Conservation (phyloP, 92 coral and sea anemone species). For the Desmophyllum pertusum region DNA sequence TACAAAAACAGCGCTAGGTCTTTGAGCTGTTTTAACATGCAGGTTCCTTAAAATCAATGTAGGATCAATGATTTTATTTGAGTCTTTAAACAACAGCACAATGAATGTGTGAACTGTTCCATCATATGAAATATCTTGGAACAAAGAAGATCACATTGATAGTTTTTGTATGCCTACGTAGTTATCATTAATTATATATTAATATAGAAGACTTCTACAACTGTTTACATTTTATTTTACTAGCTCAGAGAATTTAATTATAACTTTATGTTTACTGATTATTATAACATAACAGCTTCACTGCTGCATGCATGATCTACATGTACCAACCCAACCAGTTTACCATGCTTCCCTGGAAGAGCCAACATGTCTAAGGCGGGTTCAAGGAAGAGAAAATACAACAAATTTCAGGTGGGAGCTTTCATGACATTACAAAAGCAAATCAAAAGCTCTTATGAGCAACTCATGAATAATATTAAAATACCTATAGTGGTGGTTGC, state of each 20-base stretch:
- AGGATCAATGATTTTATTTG: constrained; percentile 5
- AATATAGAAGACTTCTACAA: constrained; percentile 1
- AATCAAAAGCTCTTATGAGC: too few relatives aligned
- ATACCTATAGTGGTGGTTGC: too few relatives aligned
- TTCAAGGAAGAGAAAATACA: constrained; percentile 4
- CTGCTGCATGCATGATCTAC: not conserved
- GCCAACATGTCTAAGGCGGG: not conserved
- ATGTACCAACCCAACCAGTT: not conserved
- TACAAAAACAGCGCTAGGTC: not conserved
- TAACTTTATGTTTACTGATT: not conserved
- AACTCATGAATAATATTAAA: too few relatives aligned
- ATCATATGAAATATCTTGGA: constrained; percentile 4
- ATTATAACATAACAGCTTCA: constrained; percentile 15
- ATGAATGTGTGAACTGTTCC: constrained; percentile 17
- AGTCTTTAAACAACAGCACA: constrained; percentile 9
- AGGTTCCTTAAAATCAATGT: constrained; percentile 4
- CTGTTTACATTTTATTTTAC: constrained; percentile 10
- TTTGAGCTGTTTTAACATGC: constrained; percentile 7
- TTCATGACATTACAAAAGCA: constrained; percentile 2
- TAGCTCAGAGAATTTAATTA: constrained; percentile 4
- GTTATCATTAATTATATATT: constrained; percentile 3
- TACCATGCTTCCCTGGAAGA: not conserved
- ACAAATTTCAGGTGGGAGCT: constrained; percentile 11
- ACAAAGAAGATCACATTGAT: constrained; percentile 5
- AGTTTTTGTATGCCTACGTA: not conserved